Percentiles rank a stretch among this genome's conserved stretches.
Evolutionary conservation across 1,140 invertebrate genomes (phyloP).

Genomic region (Drosophila ogumai): DNA sequence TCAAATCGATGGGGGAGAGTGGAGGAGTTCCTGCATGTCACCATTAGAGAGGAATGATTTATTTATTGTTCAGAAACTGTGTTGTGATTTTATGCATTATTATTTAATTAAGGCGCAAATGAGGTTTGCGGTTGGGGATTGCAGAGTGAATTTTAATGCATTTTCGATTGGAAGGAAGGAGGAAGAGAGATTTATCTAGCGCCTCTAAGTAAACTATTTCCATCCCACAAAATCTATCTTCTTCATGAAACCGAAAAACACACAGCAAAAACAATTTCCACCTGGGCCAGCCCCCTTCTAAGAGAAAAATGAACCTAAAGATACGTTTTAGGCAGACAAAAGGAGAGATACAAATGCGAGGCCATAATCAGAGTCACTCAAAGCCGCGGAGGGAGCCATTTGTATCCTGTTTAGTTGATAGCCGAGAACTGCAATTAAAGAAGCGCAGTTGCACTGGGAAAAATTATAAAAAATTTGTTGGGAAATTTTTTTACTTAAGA

Average conservation of each 20-base stretch:
- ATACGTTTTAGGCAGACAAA: conserved; percentile 61
- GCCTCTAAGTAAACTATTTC: neutral
- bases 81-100: conserved; percentile 55
- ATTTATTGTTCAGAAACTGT: conserved; percentile 50
- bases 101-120: conserved; percentile 67
- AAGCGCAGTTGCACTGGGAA: conserved; percentile 10
- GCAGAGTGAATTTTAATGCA: conserved; percentile 39
- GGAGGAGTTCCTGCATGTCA: conserved; percentile 38
- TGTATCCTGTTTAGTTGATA: conserved; percentile 73
- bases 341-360: conserved; percentile 41
- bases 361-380: conserved; percentile 70
- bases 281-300: conserved; percentile 47
- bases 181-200: conserved; percentile 10
- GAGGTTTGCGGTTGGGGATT: conserved; percentile 29
- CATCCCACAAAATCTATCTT: conserved; percentile 27
- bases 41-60: conserved; percentile 40
- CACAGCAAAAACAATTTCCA: conserved; percentile 58
- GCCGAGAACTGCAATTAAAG: conserved; percentile 67
- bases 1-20: conserved; percentile 49
- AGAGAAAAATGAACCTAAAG: conserved; percentile 69
- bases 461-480: neutral
- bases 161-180: conserved; percentile 14
- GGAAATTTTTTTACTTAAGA: too few relatives aligned
- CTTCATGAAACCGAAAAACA: conserved; percentile 31
- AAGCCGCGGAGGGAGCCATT: conserved; percentile 44